Evolutionary conservation across 1,140 invertebrate species (phyloP), one percentile per base, ranked within the genome.

Genomic region (Zaprionus kolodkinae): DNA sequence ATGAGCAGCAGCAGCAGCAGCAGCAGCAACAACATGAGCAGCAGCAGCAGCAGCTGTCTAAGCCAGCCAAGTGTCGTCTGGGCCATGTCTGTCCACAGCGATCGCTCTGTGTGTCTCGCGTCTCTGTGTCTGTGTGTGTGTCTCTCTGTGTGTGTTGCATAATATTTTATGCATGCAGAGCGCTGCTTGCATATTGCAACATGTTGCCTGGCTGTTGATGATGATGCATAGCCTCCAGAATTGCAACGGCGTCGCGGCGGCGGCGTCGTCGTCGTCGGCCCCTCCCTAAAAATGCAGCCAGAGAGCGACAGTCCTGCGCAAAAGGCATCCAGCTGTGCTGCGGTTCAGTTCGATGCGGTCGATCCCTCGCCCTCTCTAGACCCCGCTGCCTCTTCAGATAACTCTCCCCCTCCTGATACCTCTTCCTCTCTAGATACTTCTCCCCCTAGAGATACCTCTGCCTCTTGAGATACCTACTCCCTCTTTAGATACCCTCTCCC

Each of bases 151-250:
- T 80, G 75, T 81, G 72, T 90, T 83, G 81, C 85, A 89, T 87
- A 88, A 89, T 83, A 84, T 85, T 89, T 89, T 89, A 90, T 89
- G 81, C 85, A 89, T 89, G 85, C 85, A 89, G 84, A 84, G 83
- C 84, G 74, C 73, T 35, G 6, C 27, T 84, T 70, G 83, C 80
- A 62, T 86, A 77, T 86, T 87, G 84, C 84, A 87, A 87, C 84
- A 87, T 87, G 84, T 77, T 88, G 84, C 82, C 78, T 76, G 72
- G 73, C 57, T 70, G 83, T 66, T 86, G 82, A 86, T 87, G 83
- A 87, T 87, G 83, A 87, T 87, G 83, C 83, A 87, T 87, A 87
- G 83, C 83, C 83, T 86, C 83, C 70, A 87, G 83, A 87, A 87
- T 79, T 81, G 83, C 82, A 71, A 74, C 65, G 76, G 68, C 75